These are phyloP conservation scores for Lophius piscatorius DNA, from an alignment of 2,113 vertebrate species.

Conservation along the genomic window DNA sequence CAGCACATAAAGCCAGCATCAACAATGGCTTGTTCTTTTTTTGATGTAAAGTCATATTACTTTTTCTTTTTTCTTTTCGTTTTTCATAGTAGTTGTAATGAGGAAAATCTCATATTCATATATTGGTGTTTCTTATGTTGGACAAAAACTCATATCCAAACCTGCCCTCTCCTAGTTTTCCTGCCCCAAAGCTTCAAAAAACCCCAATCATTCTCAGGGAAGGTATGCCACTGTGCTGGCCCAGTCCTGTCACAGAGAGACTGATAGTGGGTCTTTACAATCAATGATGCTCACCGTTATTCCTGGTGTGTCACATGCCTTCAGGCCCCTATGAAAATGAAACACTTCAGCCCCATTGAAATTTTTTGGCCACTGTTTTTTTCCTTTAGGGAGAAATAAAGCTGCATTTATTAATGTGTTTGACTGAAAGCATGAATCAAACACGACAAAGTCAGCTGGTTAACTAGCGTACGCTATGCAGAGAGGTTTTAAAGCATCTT, in stretches of 20 bases:
- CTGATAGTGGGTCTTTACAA: conserved; percentile 60
- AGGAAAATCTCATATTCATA: conserved; percentile 18
- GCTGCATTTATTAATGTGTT: neutral
- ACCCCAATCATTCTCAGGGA: conserved; percentile 28
- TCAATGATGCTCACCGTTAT: conserved; percentile 64
- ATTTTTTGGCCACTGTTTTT: conserved; percentile 26
- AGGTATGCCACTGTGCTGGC: conserved; percentile 42
- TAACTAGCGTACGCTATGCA: too few species aligned
- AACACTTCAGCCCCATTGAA: conserved; percentile 19
- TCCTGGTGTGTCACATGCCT: conserved; percentile 51
- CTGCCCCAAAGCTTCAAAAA: too few species aligned
- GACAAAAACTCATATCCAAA: conserved; percentile 11
- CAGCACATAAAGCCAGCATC: conserved; percentile 62
- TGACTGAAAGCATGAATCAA: conserved; percentile 15
- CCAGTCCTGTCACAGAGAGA: conserved; percentile 71
- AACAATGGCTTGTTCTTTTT: conserved; percentile 15
- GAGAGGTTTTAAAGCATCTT: too few species aligned
- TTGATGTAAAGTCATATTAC: conserved; percentile 25
- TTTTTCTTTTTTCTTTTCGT: too few species aligned
- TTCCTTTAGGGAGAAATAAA: conserved; percentile 11
- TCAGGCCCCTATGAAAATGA: conserved; percentile 43
- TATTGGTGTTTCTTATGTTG: conserved; percentile 3
- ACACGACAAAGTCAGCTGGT: too few species aligned
- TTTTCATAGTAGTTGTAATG: neutral
- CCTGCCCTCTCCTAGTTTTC: too few species aligned